These are phyloP conservation scores for Megaustenia siamemsis DNA, from an alignment of 2,888 invertebrate species.

Conservation along the genomic window DNA sequence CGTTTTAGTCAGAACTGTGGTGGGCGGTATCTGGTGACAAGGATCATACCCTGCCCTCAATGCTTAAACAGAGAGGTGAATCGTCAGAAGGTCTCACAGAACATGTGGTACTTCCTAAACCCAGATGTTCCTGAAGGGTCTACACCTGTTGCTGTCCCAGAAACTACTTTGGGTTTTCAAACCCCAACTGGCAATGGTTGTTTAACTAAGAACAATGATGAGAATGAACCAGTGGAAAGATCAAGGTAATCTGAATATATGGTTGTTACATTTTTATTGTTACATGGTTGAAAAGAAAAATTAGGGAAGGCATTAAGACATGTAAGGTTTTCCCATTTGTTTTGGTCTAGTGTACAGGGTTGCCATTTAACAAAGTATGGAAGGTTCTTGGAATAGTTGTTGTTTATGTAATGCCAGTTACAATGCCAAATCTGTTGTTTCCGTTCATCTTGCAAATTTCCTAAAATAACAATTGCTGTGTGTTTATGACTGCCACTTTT, in stretches of 20 bases:
- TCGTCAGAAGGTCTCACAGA: conserved; percentile 52
- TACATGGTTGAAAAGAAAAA: background rate
- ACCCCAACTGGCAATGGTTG: background rate
- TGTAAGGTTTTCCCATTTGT: too few species aligned
- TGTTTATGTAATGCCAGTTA: too few species aligned
- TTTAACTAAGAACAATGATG: too few species aligned
- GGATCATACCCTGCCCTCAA: conserved; percentile 93
- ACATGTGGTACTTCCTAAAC: conserved; percentile 58
- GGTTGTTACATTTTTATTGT: background rate
- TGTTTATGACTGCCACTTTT: too few species aligned
- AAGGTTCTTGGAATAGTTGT: too few species aligned
- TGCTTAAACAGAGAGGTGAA: conserved; percentile 84
- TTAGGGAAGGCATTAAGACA: too few species aligned
- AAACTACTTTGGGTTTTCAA: background rate
- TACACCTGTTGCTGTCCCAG: conserved; percentile 49
- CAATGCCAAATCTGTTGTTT: too few species aligned
- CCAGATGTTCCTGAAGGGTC: conserved; percentile 55
- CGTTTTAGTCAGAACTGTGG: conserved; percentile 98
- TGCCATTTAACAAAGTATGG: too few species aligned
- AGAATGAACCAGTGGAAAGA: background rate
- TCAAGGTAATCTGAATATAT: background rate
- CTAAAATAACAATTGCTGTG: too few species aligned
- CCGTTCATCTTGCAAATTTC: too few species aligned
- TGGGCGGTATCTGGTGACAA: conserved; percentile 94
- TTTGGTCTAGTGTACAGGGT: too few species aligned